Evolutionary conservation across 1,140 invertebrate genomes (phyloP).

Genomic region (Trachymyrmex septentrionalis): DNA sequence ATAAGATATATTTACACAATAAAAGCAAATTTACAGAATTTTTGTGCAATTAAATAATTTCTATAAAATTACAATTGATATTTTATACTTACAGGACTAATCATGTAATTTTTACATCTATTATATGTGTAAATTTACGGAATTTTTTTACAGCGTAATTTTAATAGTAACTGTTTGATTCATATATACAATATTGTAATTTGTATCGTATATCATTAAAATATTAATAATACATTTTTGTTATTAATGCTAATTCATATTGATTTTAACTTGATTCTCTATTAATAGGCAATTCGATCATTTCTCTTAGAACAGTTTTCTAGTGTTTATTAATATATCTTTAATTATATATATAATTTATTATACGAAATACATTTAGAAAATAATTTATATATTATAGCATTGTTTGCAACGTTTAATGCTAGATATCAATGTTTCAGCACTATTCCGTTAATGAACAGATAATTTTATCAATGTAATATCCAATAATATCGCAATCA

Average conservation of each 20-base stretch:
- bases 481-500: neutral
- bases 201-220: neutral
- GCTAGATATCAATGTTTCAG: neutral
- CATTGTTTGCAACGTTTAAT: neutral
- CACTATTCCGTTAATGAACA: neutral
- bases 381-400: neutral
- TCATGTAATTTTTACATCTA: no score
- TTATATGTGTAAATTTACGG: no score
- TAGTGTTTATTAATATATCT: slow-evolving; percentile 1
- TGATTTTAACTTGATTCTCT: neutral
- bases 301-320: neutral
- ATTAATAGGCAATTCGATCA: neutral
- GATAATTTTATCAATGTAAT: slow-evolving; percentile 17
- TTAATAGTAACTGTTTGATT: neutral
- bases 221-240: neutral
- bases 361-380: neutral
- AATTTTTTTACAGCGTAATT: neutral
- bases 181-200: neutral
- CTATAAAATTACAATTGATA: no score
- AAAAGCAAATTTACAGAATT: no score
- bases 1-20: no score
- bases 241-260: neutral
- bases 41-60: no score
- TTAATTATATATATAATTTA: neutral
- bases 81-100: no score